These are phyloP conservation scores for Scopus umbretta DNA, from an alignment of 2,113 vertebrate genomes.

Conservation along the genomic window DNA sequence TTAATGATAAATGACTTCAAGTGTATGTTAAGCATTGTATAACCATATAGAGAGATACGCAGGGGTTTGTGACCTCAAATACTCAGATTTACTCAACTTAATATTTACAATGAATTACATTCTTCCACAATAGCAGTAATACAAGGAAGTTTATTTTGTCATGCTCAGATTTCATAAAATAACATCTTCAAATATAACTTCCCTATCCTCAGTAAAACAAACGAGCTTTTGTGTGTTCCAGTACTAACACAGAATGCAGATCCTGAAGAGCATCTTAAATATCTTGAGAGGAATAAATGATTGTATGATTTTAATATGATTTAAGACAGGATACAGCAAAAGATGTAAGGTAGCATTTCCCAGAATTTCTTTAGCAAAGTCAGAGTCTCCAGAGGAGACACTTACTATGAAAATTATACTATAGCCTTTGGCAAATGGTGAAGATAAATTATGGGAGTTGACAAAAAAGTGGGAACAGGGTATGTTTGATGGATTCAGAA, in stretches of 20 bases:
- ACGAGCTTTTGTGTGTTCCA: conserved; percentile 28
- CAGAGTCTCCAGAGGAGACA: neutral
- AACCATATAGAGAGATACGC: neutral
- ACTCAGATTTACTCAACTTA: neutral
- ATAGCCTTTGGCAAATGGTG: neutral
- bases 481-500: neutral
- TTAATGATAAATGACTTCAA: neutral
- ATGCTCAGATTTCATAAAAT: conserved; percentile 52
- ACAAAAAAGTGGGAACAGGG: neutral
- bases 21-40: neutral
- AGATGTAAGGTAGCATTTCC: neutral
- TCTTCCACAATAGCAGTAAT: conserved; percentile 29
- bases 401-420: neutral
- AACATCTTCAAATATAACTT: conserved; percentile 34
- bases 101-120: conserved; percentile 28
- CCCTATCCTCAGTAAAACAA: conserved; percentile 39
- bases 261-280: neutral
- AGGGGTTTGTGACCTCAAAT: neutral
- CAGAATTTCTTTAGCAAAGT: neutral
- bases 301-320: neutral
- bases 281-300: neutral
- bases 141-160: conserved; percentile 67
- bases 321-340: neutral
- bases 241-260: neutral
- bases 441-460: neutral